These are phyloP conservation scores for Arremon brunneinucha DNA, from an alignment of 2,797 vertebrate species.

Conservation along the genomic window DNA sequence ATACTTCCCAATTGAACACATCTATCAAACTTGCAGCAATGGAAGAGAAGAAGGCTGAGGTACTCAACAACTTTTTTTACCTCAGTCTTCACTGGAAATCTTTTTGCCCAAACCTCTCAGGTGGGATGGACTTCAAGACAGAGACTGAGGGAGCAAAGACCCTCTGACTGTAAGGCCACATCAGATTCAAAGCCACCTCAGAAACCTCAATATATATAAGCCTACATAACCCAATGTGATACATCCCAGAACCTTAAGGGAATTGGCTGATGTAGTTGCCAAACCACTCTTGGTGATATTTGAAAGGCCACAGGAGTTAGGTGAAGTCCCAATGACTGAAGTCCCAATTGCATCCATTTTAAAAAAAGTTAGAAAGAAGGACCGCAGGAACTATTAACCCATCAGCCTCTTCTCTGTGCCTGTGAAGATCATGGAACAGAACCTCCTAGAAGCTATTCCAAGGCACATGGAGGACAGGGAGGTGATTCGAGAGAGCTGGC, in stretches of 20 bases:
- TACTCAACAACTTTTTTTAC: background rate
- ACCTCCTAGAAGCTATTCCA: background rate
- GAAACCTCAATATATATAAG: background rate
- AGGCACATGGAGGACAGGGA: background rate
- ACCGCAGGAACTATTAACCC: background rate
- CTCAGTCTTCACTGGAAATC: background rate
- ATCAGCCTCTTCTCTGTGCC: background rate
- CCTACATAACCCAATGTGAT: rapidly evolving
- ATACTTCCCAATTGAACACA: rapidly evolving
- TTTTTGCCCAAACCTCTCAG: background rate
- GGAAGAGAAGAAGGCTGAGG: background rate
- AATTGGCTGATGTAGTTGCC: background rate
- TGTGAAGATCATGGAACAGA: background rate
- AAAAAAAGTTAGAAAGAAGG: background rate
- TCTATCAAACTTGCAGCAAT: background rate
- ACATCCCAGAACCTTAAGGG: background rate
- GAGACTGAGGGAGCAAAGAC: background rate
- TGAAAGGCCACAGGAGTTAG: background rate
- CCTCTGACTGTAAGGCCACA: background rate
- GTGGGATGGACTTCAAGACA: background rate
- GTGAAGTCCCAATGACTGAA: background rate
- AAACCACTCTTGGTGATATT: background rate
- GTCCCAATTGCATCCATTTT: background rate
- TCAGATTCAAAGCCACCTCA: background rate
- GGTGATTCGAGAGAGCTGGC: rapidly evolving